Evolutionary conservation across 2,113 vertebrate species (phyloP).

Genomic region (Oncorhynchus masou): DNA sequence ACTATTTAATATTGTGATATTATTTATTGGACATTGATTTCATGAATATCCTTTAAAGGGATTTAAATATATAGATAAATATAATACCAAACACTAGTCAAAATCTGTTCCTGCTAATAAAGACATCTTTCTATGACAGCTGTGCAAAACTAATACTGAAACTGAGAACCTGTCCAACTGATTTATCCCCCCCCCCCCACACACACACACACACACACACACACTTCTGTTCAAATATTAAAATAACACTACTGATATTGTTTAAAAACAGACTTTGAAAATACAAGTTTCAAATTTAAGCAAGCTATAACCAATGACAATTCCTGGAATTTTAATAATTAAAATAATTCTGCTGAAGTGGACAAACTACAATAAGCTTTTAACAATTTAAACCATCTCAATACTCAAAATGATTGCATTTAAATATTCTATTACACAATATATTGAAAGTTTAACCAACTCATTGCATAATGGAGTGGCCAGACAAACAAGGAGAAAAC

Average conservation of each 20-base stretch:
- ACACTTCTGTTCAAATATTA: slow-evolving; percentile 30
- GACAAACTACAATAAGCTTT: not conserved
- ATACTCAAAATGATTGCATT: not conserved
- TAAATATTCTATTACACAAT: not conserved
- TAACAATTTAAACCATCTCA: not conserved
- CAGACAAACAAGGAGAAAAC: not conserved
- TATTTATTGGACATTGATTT: too few species aligned
- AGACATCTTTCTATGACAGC: slow-evolving; percentile 66
- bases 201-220: not conserved
- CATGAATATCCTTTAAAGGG: not conserved
- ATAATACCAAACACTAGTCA: not conserved
- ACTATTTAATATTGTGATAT: not conserved
- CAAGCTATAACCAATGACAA: not conserved
- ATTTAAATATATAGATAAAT: not conserved
- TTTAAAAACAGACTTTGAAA: not conserved
- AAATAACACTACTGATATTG: not conserved
- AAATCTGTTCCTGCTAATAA: not conserved
- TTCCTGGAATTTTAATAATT: not conserved
- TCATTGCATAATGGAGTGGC: not conserved
- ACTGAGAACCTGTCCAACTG: slow-evolving; percentile 60
- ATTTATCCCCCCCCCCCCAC: slow-evolving; percentile 34
- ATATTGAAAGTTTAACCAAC: not conserved
- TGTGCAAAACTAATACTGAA: slow-evolving; percentile 74
- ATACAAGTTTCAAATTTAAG: not conserved
- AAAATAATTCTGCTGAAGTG: too few species aligned